Percentiles rank a stretch among this genome's conserved stretches.
Evolutionary conservation across 2,797 vertebrate genomes (phyloP).

Genomic region (Tiaroga cobitis): DNA sequence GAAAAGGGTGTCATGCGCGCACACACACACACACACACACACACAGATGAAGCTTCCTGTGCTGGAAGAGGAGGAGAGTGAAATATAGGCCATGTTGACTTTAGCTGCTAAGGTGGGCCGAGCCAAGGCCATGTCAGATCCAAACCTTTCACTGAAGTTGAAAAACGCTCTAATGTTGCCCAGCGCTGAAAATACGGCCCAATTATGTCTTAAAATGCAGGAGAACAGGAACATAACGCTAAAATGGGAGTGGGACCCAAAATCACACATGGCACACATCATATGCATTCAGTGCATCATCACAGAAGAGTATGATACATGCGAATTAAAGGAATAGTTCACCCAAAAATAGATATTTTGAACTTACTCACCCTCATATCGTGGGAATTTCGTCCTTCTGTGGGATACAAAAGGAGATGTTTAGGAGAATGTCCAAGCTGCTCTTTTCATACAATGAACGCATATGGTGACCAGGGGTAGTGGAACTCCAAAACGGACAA

Average conservation of each 20-base stretch:
- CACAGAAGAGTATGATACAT: background rate
- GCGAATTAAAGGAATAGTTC: background rate
- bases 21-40: background rate
- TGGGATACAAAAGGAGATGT: conserved; percentile 1
- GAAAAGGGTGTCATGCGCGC: conserved; percentile 3
- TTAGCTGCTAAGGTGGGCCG: conserved; percentile 64
- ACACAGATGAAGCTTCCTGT: conserved; percentile 24
- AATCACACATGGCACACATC: conserved; percentile 2
- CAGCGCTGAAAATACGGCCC: conserved; percentile 4
- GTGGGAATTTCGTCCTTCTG: conserved; percentile 2
- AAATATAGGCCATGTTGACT: conserved; percentile 71
- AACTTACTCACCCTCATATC: background rate
- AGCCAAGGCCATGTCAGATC: conserved; percentile 66
- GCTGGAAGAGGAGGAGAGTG: conserved; percentile 65
- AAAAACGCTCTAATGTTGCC: conserved; percentile 57
- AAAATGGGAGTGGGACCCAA: background rate
- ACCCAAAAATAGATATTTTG: background rate
- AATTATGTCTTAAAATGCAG: conserved; percentile 1
- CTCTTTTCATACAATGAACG: background rate
- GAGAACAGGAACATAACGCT: background rate
- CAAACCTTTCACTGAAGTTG: conserved; percentile 65
- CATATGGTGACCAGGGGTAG: background rate
- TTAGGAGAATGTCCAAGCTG: conserved; percentile 1
- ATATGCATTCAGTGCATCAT: background rate
- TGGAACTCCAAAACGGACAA: background rate